phyloP scores from a whole-genome alignment of 1,140 invertebrate genomes.

The Copidosoma floridanum region DNA sequence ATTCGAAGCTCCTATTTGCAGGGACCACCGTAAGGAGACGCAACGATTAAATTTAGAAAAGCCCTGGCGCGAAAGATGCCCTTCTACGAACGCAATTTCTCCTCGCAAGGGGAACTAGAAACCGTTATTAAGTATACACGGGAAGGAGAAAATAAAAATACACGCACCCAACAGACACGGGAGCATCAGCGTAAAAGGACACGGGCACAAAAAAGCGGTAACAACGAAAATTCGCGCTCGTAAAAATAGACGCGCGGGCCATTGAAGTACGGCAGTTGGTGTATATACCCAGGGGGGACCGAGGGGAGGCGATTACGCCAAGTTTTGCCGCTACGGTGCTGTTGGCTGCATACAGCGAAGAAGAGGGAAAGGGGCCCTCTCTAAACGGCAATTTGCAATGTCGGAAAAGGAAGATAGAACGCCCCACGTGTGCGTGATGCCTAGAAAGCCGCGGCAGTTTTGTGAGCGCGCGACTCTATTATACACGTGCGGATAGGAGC shows the following conservation, averaged over 20 bases:
- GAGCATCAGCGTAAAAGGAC: too few species aligned
- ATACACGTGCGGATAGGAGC: too few species aligned
- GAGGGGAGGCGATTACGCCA: too few species aligned
- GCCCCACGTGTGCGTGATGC: conserved; percentile 13
- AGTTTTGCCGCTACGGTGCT: too few species aligned
- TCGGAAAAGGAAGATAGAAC: conserved; percentile 25
- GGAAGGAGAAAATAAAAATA: not conserved
- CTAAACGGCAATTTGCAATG: conserved; percentile 27
- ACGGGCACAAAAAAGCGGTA: not conserved
- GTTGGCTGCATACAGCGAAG: too few species aligned
- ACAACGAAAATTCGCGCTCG: not conserved
- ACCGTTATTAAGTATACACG: not conserved
- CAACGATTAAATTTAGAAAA: not conserved
- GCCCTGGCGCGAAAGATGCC: not conserved
- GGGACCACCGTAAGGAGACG: too few species aligned
- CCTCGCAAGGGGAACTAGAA: conserved; percentile 20
- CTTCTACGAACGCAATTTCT: conserved; percentile 24
- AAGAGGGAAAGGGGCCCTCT: not conserved
- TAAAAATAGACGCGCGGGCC: conserved; percentile 17
- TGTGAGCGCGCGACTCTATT: too few species aligned
- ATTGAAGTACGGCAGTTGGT: not conserved
- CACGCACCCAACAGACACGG: too few species aligned
- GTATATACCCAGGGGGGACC: not conserved
- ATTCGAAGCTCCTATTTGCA: too few species aligned
- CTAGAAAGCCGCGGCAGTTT: too few species aligned